Conservation (phyloP, 2,888 invertebrate genomes). For the Pediacus dermestoides region DNA sequence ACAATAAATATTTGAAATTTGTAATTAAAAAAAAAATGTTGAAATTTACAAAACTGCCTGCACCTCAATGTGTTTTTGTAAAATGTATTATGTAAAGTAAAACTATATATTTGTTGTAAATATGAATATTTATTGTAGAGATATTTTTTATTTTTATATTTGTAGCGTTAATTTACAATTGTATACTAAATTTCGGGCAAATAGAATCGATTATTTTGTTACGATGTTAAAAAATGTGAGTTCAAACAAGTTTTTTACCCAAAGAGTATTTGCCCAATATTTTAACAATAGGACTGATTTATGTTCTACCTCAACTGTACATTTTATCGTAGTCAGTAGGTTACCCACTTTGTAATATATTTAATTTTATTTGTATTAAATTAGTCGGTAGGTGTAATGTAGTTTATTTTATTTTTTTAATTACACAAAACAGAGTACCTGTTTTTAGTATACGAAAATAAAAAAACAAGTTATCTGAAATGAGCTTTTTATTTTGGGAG, state of each 20-base stretch:
- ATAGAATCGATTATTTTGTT: background rate
- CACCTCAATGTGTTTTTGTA: no score
- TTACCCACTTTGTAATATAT: constrained; percentile 32
- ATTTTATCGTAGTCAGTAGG: constrained; percentile 40
- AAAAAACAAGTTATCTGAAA: no score
- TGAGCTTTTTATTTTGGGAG: no score
- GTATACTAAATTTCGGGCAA: constrained; percentile 17
- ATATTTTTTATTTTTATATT: constrained; percentile 20
- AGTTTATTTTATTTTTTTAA: background rate
- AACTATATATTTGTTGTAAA: constrained; percentile 12
- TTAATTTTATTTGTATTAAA: constrained; percentile 6
- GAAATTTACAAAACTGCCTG: no score
- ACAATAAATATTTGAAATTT: no score
- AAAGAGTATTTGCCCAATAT: constrained; percentile 35
- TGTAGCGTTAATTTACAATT: background rate
- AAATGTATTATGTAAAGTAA: background rate
- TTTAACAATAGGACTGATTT: constrained; percentile 48
- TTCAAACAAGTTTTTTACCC: constrained; percentile 19
- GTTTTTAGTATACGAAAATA: constrained; percentile 1
- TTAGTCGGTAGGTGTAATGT: no score
- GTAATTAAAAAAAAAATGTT: no score
- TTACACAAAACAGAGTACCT: constrained; percentile 3
- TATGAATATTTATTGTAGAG: constrained; percentile 24
- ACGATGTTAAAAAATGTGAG: background rate
- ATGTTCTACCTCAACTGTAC: constrained; percentile 49